These are phyloP conservation scores for Hippopotamus amphibius DNA, from an alignment of 2,113 vertebrate genomes.

Conservation along the genomic window DNA sequence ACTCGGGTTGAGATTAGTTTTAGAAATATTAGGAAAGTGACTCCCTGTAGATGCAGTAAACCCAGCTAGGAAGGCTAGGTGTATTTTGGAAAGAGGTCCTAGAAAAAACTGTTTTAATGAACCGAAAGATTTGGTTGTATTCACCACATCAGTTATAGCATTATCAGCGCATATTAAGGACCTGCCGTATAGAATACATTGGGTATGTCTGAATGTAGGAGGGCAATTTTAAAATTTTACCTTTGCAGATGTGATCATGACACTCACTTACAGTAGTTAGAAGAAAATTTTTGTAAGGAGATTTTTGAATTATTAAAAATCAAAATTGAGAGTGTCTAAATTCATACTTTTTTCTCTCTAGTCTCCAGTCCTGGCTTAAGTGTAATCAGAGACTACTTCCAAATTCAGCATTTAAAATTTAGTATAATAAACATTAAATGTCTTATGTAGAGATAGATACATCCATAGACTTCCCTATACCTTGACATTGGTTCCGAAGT, in stretches of 20 bases:
- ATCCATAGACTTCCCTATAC: neutral
- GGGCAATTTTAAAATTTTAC: neutral
- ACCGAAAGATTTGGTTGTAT: neutral
- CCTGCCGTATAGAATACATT: neutral
- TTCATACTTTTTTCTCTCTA: conserved; percentile 31
- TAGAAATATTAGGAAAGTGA: neutral
- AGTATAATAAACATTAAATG: neutral
- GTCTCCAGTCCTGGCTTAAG: neutral
- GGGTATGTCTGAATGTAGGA: neutral
- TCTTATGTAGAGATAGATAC: neutral
- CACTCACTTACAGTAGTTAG: neutral
- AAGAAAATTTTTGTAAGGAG: neutral
- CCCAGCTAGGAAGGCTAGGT: neutral
- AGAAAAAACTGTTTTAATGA: neutral
- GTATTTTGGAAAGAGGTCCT: neutral
- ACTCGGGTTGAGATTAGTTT: neutral
- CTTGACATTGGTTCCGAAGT: neutral
- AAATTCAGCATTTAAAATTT: conserved; percentile 34
- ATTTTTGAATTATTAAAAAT: conserved; percentile 24
- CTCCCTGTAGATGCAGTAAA: neutral
- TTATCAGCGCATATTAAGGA: neutral
- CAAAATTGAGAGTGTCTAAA: neutral
- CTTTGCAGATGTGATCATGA: neutral
- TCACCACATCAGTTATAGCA: neutral
- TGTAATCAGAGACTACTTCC: conserved; percentile 4